These are phyloP conservation scores for Cynoglossus semilaevis DNA, from an alignment of 2,113 vertebrate genomes.

Conservation along the genomic window DNA sequence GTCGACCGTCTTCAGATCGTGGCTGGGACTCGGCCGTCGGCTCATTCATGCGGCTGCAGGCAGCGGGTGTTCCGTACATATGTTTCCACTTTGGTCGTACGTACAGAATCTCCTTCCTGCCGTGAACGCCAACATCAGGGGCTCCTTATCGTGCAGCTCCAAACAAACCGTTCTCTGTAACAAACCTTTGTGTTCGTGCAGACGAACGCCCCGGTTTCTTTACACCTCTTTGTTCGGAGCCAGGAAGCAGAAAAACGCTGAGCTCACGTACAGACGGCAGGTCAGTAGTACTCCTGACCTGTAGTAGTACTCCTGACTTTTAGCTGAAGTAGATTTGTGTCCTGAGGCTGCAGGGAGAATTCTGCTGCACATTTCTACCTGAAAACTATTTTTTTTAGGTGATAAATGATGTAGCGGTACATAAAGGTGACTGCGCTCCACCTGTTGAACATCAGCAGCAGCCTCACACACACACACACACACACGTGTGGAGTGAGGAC, in stretches of 20 bases:
- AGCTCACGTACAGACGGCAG: neutral
- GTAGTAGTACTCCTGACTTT: no score
- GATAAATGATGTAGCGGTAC: no score
- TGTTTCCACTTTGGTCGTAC: constrained; percentile 41
- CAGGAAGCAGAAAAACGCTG: neutral
- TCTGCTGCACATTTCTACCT: neutral
- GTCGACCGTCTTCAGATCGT: neutral
- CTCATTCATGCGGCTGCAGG: constrained; percentile 12
- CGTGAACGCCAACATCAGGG: neutral
- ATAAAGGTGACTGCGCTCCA: neutral
- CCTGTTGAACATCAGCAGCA: neutral
- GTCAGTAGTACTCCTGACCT: no score
- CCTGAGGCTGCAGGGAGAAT: no score
- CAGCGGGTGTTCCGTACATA: neutral
- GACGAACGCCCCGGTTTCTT: neutral
- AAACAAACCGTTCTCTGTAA: neutral
- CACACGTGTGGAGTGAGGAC: neutral
- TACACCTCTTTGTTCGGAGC: neutral
- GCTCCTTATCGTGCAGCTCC: neutral
- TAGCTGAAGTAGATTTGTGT: neutral
- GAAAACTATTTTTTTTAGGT: no score
- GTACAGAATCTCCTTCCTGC: neutral
- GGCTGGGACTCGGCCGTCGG: constrained; percentile 11
- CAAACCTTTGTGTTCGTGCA: neutral
- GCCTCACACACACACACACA: neutral